Evolutionary conservation across 35 echinoderm and acorn worm genomes (phyloP), one percentile per base, ranked within the genome.

Genomic region (Lytechinus pictus): DNA sequence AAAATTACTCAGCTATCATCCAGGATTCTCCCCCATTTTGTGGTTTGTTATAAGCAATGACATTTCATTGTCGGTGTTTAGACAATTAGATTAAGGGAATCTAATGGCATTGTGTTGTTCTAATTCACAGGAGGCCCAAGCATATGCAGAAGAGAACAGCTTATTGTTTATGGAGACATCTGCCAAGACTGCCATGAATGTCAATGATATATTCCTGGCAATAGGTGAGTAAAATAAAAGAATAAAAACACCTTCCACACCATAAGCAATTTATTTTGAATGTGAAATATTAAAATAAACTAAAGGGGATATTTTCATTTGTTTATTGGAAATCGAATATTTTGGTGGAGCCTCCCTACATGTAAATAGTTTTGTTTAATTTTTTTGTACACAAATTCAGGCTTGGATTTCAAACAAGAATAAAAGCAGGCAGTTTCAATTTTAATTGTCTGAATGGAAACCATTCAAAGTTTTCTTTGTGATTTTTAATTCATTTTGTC

Each of bases 81-180:
- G 12, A 1, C 87, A 19, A 9, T 44, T 13, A 14, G 87, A 89
- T 33, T 19, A 4, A 53, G 87, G 33, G 16, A 21, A 71, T 89
- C 28, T 89, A 3, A 53, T 89, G 27, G 87, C 7, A 89, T 89
- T 89, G 87, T 6, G 28, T 89, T 89, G 87, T 19, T 52, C 24
- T 89, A 13, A 28, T 89, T 89, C 5, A 53, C 87, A 99, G 98
- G 98, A 99, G 91, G 98, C 98, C 60, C 97, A 99, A 91, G 98
- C 98, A 95, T 99, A 99, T 94, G 98, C 98, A 87, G 98, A 99
- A 86, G 98, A 98, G 86, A 99, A 98, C 94, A 99, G 98, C 87
- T 97, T 99, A 96, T 91, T 99, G 96, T 99, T 99, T 97, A 99
- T 98, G 98, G 98, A 99, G 91, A 99, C 98, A 58, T 99, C 98